phyloP scores from a whole-genome alignment of 30 jellyfish, hydroid and myxozoan species.

The Clytia hemisphaerica region DNA sequence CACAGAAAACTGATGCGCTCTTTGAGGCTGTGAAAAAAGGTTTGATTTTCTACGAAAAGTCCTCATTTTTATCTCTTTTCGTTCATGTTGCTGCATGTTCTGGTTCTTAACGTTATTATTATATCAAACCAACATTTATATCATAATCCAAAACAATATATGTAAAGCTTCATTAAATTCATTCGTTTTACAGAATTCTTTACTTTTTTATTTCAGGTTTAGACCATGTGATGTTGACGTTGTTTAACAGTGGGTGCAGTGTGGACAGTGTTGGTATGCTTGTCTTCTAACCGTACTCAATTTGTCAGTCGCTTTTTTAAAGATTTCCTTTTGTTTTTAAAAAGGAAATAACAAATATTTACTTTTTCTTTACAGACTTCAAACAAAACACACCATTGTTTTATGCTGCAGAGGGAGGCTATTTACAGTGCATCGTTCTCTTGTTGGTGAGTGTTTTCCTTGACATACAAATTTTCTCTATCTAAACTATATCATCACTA shows the following conservation, averaged over 20 bases:
- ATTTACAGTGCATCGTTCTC: slow-evolving; percentile 66
- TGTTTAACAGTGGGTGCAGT: slow-evolving; percentile 53
- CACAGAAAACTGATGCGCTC: slow-evolving; percentile 31
- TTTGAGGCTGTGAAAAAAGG: slow-evolving; percentile 97
- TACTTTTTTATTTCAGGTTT: slow-evolving; percentile 38
- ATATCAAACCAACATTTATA: neutral
- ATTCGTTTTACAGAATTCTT: too few species aligned
- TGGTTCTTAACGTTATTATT: neutral
- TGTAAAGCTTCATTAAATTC: neutral
- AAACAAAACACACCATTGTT: slow-evolving; percentile 64
- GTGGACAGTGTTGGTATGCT: slow-evolving; percentile 48
- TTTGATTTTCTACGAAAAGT: neutral
- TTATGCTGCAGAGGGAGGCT: slow-evolving; percentile 86
- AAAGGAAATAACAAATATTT: too few species aligned
- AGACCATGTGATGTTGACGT: slow-evolving; percentile 68
- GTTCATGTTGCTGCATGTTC: too few species aligned
- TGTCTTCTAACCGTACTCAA: too few species aligned
- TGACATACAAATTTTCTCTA: neutral
- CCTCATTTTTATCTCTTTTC: neutral
- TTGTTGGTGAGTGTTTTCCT: slow-evolving; percentile 43
- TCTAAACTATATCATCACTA: too few species aligned
- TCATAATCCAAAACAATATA: neutral
- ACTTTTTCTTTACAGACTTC: slow-evolving; percentile 28
- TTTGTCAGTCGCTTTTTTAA: too few species aligned
- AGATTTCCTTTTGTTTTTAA: too few species aligned